Evolutionary conservation across 2,797 vertebrate species (phyloP), one percentile per base, ranked within the genome.

Genomic region (Amniataba percoides): DNA sequence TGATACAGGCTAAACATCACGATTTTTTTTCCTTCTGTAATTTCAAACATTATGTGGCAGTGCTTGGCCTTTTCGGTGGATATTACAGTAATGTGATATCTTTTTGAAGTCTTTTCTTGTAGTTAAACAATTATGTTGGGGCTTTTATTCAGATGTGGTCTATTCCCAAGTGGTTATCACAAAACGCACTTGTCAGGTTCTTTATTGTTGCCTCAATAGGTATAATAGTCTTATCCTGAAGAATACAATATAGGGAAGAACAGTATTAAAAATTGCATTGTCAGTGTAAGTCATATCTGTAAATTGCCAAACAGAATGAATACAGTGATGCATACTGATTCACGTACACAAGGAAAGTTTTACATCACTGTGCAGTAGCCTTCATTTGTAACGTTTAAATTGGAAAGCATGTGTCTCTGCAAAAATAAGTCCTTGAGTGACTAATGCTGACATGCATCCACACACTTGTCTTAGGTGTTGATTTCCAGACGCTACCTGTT

Each of bases 161-260:
- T 46, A 19, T 81, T 72, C 62, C 57, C 77, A 65, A 43, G 45
- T 57, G 68, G 55, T 49, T 74, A 70, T 71, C 61, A 75, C 19
- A 34, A 45, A 77, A 43, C 27, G 40, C 55, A 52, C 39, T 67
- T 71, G 75, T 70, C 66, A 67, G 55, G 51, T 71, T 69, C 53
- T 76, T 75, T 71, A 58, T 69, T 72, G 74, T 81, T 71, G 31
- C 62, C 52, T 78, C 67, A 8, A n/a, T 19, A 61, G 43, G 45
- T 59, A 42, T 74, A 74, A 88, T 65, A 82, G 43, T 48, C 34
- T 16, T 8, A 69, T 34, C 8, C 45, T 71, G 58, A 57, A 18
- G 55, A 64, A 55, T 16, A 56, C 4, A 71, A 18, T 53, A 34
- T 52, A 39, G 58, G 34, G 59, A 56, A 45, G 36, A 36, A 25